Conservation (phyloP, 1,140 invertebrate species). For the Caerostris darwini region DNA sequence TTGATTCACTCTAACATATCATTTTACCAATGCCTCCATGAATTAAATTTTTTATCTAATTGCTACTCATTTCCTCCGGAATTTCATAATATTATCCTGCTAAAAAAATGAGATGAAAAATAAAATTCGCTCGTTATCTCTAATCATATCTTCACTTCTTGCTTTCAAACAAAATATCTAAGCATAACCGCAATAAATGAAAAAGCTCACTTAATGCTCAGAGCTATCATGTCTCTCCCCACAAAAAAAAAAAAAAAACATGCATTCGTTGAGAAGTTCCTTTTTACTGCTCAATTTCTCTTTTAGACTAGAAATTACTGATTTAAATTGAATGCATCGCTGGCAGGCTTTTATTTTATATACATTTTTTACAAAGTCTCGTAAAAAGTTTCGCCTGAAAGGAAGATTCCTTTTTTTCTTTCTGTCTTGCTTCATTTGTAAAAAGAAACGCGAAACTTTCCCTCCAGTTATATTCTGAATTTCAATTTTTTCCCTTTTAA, state of each 20-base stretch:
- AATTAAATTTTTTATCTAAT: no score
- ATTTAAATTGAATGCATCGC: neutral
- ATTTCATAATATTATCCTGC: no score
- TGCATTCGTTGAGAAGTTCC: neutral
- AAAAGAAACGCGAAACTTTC: neutral
- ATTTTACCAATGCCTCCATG: no score
- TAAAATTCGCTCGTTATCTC: no score
- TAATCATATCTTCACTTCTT: no score
- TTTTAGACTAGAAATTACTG: neutral
- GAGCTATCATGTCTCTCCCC: neutral
- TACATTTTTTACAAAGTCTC: conserved; percentile 4
- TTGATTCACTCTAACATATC: no score
- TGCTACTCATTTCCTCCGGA: no score
- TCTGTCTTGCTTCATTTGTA: neutral
- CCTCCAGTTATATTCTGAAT: neutral
- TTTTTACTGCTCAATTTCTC: neutral
- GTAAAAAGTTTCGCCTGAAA: neutral
- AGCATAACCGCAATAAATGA: neutral
- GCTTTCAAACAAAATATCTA: no score
- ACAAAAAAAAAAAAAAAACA: neutral
- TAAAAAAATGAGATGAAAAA: no score
- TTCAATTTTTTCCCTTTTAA: no score
- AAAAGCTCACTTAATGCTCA: neutral
- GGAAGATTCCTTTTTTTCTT: neutral
- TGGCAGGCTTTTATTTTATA: no score